A percentile compares a stretch with the other conserved stretches of the same genome.
Evolutionary conservation across 2,797 vertebrate genomes (phyloP).

Genomic region (Vireo griseus): DNA sequence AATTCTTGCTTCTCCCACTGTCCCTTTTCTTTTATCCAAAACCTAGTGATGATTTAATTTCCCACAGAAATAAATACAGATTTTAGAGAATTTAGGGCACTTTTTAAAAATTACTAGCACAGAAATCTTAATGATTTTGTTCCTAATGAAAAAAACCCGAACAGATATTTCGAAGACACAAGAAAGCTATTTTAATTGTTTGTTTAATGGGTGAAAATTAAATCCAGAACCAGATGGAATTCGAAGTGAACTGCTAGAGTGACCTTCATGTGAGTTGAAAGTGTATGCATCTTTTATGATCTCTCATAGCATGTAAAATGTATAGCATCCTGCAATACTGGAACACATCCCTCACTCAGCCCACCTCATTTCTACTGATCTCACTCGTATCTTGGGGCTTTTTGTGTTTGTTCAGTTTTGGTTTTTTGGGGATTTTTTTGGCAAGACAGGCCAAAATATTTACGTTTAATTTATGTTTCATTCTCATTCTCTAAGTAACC

Average conservation of each 20-base stretch:
- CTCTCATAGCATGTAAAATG: background rate
- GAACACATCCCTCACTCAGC: background rate
- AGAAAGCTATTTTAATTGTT: background rate
- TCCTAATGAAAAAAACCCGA: background rate
- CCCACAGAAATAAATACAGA: background rate
- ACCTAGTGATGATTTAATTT: background rate
- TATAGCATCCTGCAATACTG: background rate
- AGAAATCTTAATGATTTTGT: background rate
- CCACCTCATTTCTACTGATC: constrained; percentile 25
- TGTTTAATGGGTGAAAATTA: background rate
- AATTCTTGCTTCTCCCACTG: background rate
- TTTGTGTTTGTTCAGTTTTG: background rate
- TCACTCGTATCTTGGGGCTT: background rate
- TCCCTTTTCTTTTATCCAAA: background rate
- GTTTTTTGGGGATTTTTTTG: rapidly evolving
- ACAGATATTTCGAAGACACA: background rate
- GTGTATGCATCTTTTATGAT: background rate
- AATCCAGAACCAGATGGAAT: background rate
- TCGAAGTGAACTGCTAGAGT: background rate
- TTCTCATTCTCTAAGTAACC: background rate
- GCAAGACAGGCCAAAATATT: background rate
- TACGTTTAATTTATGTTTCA: background rate
- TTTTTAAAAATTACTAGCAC: background rate
- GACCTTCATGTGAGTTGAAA: background rate
- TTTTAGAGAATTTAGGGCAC: background rate